Evolutionary conservation across 64 coral and sea anemone species (phyloP).

Genomic region (Orbicella faveolata): DNA sequence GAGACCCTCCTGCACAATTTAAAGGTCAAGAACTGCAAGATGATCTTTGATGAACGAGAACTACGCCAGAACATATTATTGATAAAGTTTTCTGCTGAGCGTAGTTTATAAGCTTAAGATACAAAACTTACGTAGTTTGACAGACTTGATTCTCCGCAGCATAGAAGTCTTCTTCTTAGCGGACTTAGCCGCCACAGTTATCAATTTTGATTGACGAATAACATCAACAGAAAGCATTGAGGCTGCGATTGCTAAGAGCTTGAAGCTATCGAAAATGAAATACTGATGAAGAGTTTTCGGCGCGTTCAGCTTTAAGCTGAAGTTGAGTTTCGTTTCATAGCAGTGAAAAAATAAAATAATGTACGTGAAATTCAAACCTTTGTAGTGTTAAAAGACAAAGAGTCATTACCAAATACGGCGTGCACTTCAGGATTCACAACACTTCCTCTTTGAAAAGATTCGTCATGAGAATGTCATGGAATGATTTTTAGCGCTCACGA

Average conservation of each 20-base stretch:
- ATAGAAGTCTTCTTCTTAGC: conserved; percentile 1
- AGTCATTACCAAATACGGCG: conserved; percentile 2
- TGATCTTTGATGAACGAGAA: too few species aligned
- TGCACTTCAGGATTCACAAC: background rate
- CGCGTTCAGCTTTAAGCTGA: background rate
- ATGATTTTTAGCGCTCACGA: background rate
- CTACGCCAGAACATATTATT: too few species aligned
- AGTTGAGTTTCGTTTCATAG: background rate
- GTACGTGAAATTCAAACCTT: background rate
- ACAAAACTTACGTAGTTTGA: background rate
- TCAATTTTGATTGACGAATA: conserved; percentile 1
- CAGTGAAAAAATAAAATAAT: background rate
- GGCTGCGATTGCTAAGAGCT: background rate
- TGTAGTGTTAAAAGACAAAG: background rate
- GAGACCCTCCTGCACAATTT: too few species aligned
- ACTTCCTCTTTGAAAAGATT: background rate
- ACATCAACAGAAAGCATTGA: background rate
- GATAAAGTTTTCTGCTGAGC: too few species aligned
- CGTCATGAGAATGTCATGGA: background rate
- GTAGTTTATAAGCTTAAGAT: too few species aligned
- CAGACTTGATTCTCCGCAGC: conserved; percentile 7
- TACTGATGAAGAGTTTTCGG: background rate
- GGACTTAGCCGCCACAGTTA: background rate
- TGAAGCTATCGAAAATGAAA: background rate
- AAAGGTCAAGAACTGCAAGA: too few species aligned